Evolutionary conservation across 1,140 invertebrate genomes (phyloP), one percentile per base, ranked within the genome.

Genomic region (Aphelenchoides fujianensis): DNA sequence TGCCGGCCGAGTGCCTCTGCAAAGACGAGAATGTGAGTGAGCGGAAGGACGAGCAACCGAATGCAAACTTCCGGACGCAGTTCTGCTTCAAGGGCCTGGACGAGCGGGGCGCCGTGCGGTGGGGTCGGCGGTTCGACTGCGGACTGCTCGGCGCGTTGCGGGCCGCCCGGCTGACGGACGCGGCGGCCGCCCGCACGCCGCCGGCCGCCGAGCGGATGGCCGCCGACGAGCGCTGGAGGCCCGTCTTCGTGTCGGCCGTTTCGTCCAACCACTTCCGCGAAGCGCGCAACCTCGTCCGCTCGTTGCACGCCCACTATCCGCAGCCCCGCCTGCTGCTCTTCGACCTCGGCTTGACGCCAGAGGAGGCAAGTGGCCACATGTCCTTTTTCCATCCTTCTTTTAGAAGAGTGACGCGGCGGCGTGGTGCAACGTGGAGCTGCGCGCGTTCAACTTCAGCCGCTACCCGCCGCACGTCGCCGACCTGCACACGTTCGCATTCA

Each of bases 331-430:
- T 59, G 28, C 5, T 59, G 27, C 28, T 59, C 34, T 59, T 7
- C 55, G 55, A 59, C 55, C 12, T 59, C 23, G 55, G 55, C 7
- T 5, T 59, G 7, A 5, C 28, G 5, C 5, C 5, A n/a, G n/a
- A n/a, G n/a, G 5, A 59, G 34, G 23, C 27, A 59, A 23, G 55
- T 59, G 5, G 19, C 12, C 19, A 7, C 28, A 30, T 7, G 7
- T 5, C 28, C 28, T 16, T 30, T 16, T 7, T 32, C 55, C 55
- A 59, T 7, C 19, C 5, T 59, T 16, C 55, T 52, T 66, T 36
- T 61, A 67, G 62, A 66, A 59, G 5, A 66, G 30, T 59, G 62
- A 66, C 52, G 3, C 30, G 5, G 23, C 52, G 67, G 7, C 62
- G 3, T 66, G 62, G 62, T 66, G 62, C 30, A 54, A 54, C 5